Base-by-base conservation (phyloP, 2,888 invertebrate genomes). In the Stramonita haemastoma region DNA sequence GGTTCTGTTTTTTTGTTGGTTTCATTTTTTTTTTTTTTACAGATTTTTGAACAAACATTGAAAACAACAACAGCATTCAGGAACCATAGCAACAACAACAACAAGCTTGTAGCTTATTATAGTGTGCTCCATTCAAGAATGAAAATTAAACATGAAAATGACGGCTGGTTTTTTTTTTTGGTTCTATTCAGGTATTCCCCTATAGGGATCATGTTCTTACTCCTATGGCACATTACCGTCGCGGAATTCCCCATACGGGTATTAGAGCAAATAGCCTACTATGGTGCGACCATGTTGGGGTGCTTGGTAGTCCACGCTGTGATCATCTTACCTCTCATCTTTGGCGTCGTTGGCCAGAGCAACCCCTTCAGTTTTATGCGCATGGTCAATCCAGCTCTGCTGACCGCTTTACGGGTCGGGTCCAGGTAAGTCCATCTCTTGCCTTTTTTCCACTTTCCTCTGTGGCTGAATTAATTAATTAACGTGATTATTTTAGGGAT, bases 301-400 rank as follows among this genome's bases (percentile, higher is more conserved):
- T 98, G 98, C 6, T 97, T 98, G 36, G 97, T 97, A 93, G 96
- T 98, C 93, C 98, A 98, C 96, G 98, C 98, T 95, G 97, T 98
- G 91, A 96, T 98, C 89, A 97, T 98, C 94, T 97, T 98, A 97
- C 98, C 98, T 96, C 96, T 98, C 88, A 97, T 98, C 94, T 98
- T 98, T 96, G 97, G 98, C 96, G 94, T 97, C 90, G 97, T 98
- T 95, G 97, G 98, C 89, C 97, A 97, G 93, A 97, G 97, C 96
- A 98, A 98, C 96, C 98, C 98, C 13, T 98, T 97, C 96, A 97
- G 97, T 95, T 98, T 98, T 96, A 98, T 98, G 96, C 97, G 97
- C 96, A 97, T 98, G 90, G 97, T 98, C 92, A 97, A 98, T 86
- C 98, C 98, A 95, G 97, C 98, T 88, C 97, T 98, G 96, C 97